Evolutionary conservation across 2,888 invertebrate species (phyloP).

Genomic region (Eumerus sabulonum): DNA sequence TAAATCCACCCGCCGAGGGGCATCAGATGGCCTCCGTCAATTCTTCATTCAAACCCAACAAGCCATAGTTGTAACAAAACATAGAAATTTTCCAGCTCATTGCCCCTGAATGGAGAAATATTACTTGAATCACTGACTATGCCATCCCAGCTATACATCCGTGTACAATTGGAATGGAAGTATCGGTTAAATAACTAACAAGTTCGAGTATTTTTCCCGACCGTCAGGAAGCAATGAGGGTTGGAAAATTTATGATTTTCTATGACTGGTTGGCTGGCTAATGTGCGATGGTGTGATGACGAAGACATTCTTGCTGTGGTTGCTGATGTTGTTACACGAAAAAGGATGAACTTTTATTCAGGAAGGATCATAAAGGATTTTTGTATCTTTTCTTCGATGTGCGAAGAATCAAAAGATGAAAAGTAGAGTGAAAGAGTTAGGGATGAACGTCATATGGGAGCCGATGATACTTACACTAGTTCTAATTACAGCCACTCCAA

Average conservation of each 20-base stretch:
- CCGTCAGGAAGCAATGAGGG: constrained; percentile 57
- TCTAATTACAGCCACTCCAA: too few species aligned
- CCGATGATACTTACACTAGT: too few species aligned
- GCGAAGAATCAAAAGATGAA: too few species aligned
- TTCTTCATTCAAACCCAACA: too few species aligned
- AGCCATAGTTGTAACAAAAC: constrained; percentile 33
- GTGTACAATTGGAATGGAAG: constrained; percentile 51
- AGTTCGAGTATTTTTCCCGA: constrained; percentile 40
- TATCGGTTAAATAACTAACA: constrained; percentile 61
- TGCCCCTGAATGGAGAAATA: constrained; percentile 65
- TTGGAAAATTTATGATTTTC: constrained; percentile 65
- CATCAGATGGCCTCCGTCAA: too few species aligned
- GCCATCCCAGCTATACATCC: constrained; percentile 18
- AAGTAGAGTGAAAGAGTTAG: too few species aligned
- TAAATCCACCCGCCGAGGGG: too few species aligned
- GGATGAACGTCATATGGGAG: too few species aligned
- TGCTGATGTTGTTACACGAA: background rate
- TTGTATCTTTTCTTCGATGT: too few species aligned
- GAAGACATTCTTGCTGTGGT: too few species aligned
- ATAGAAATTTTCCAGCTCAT: constrained; percentile 64
- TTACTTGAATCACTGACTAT: constrained; percentile 61
- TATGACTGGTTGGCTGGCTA: constrained; percentile 3
- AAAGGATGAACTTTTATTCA: background rate
- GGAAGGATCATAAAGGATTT: too few species aligned
- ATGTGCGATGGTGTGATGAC: constrained; percentile 10